Evolutionary conservation across 2,888 invertebrate genomes (phyloP).

Genomic region (Antitype chi): DNA sequence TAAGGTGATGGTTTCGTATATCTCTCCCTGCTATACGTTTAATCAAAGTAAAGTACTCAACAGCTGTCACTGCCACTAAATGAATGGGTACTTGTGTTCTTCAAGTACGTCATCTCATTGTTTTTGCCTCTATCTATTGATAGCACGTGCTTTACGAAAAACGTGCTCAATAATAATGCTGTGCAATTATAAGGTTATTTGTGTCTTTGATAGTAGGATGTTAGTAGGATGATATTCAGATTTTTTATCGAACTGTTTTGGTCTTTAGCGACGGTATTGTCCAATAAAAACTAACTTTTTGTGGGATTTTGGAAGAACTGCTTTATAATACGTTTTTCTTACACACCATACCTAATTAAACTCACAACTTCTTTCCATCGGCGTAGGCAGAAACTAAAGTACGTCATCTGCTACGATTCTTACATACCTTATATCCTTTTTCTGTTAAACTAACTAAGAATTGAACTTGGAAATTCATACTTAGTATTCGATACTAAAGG

Average conservation of each 20-base stretch:
- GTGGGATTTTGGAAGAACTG: not conserved
- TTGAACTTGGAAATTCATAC: not conserved
- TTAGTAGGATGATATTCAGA: conserved; percentile 31
- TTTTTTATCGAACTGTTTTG: conserved; percentile 28
- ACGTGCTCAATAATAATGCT: conserved; percentile 39
- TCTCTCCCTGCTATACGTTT: not conserved
- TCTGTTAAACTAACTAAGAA: not conserved
- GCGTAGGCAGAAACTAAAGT: no score
- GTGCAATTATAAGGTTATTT: conserved; percentile 26
- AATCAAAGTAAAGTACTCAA: not conserved
- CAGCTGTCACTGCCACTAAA: not conserved
- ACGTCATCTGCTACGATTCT: no score
- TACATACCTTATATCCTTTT: no score
- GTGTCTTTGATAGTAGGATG: conserved; percentile 23
- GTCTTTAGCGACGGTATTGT: conserved; percentile 30
- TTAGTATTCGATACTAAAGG: no score
- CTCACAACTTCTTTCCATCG: no score
- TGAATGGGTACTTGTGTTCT: not conserved
- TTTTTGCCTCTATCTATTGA: conserved; percentile 1
- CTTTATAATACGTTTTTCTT: not conserved
- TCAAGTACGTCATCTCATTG: conserved; percentile 16
- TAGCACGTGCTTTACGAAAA: conserved; percentile 25
- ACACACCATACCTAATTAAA: no score
- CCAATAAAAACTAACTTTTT: conserved; percentile 15
- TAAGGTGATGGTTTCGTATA: not conserved